phyloP scores from a whole-genome alignment of 2,888 invertebrate genomes.

The Acleris cristana region DNA sequence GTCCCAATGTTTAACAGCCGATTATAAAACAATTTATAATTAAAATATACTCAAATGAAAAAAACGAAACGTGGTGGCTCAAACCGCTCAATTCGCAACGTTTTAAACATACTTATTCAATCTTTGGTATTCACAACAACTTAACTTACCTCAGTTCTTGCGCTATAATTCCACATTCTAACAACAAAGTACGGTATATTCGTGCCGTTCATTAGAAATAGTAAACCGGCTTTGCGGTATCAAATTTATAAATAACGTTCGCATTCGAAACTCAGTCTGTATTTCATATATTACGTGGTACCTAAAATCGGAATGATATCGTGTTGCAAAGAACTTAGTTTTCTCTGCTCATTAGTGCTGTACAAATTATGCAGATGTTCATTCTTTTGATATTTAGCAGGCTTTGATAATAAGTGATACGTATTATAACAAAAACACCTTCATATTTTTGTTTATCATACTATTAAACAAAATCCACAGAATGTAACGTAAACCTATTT shows the following conservation, averaged over 20 bases:
- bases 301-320: slow-evolving; percentile 31
- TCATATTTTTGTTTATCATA: too few species aligned
- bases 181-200: slow-evolving; percentile 11
- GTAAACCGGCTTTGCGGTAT: slow-evolving; percentile 69
- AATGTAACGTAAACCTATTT: background rate
- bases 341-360: slow-evolving; percentile 23
- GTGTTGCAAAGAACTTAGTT: slow-evolving; percentile 31
- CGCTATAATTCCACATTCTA: slow-evolving; percentile 18
- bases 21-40: too few species aligned
- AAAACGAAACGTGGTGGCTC: too few species aligned
- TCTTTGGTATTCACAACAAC: too few species aligned
- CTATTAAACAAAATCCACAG: background rate
- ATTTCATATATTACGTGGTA: slow-evolving; percentile 17
- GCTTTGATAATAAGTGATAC: too few species aligned
- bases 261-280: slow-evolving; percentile 18
- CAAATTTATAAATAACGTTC: slow-evolving; percentile 59
- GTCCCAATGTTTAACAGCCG: too few species aligned
- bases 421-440: too few species aligned
- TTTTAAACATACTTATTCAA: too few species aligned
- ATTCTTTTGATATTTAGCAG: background rate
- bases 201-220: slow-evolving; percentile 70
- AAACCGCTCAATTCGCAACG: too few species aligned
- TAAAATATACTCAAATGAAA: too few species aligned
- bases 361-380: background rate
- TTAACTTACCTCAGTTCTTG: too few species aligned